Conservation (phyloP, 2,797 vertebrate species). For the Botia almorhae region DNA sequence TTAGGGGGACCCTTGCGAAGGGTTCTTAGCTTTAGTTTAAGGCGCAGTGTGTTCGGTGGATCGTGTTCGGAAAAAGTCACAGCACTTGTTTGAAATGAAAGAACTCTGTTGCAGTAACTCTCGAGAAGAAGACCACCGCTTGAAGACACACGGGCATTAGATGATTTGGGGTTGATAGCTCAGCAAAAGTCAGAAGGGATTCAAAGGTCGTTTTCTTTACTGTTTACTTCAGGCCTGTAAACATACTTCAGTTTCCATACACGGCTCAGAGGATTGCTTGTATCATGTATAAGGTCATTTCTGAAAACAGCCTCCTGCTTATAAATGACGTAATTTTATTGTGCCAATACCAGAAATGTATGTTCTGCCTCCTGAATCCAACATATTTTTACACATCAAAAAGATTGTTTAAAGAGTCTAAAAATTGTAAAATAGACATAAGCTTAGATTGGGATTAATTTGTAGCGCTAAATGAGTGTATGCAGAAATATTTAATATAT, state of each 20-base stretch:
- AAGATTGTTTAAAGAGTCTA: neutral
- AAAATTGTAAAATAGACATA: neutral
- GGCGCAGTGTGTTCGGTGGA: constrained; percentile 72
- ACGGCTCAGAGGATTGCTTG: neutral
- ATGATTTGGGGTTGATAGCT: constrained; percentile 11
- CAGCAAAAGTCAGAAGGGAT: neutral
- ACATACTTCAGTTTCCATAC: neutral
- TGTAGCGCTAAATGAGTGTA: constrained; percentile 3
- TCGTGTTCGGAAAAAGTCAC: constrained; percentile 38
- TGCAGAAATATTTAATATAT: constrained; percentile 35
- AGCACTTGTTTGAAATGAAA: constrained; percentile 63
- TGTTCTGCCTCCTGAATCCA: neutral
- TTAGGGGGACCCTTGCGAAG: constrained; percentile 61
- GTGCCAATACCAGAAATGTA: constrained; percentile 1
- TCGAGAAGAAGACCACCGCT: constrained; percentile 70
- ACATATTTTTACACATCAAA: constrained; percentile 17
- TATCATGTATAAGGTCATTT: neutral
- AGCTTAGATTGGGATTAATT: constrained; percentile 24
- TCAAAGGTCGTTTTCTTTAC: neutral
- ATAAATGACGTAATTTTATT: neutral
- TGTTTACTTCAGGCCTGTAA: constrained; percentile 1
- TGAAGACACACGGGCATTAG: constrained; percentile 27
- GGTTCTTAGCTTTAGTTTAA: constrained; percentile 71
- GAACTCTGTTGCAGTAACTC: constrained; percentile 84
- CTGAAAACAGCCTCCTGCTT: neutral